phyloP scores from a whole-genome alignment of 92 coral and sea anemone species.

The Actinernus sp. region DNA sequence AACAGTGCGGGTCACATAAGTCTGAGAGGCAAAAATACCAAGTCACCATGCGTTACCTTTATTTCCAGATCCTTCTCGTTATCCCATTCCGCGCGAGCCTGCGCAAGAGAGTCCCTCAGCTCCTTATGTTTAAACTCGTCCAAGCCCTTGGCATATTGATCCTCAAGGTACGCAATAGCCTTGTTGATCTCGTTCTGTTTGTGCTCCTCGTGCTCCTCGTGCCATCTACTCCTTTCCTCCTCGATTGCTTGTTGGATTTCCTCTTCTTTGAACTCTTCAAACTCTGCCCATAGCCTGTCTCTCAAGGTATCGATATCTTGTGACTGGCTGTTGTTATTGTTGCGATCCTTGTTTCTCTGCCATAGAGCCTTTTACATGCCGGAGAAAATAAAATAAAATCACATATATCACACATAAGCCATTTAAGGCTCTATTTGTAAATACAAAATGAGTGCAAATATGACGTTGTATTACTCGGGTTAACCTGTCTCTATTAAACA shows the following conservation, averaged over 20 bases:
- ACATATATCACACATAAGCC: constrained; percentile 76
- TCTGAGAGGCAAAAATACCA: too few species aligned
- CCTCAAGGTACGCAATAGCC: constrained; percentile 84
- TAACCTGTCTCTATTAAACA: too few species aligned
- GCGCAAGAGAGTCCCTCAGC: constrained; percentile 73
- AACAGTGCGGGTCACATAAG: too few species aligned
- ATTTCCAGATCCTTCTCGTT: constrained; percentile 67
- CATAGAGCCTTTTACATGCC: constrained; percentile 20
- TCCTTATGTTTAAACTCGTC: constrained; percentile 95
- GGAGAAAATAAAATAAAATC: constrained; percentile 38
- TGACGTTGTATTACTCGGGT: too few species aligned
- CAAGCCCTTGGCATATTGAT: constrained; percentile 85
- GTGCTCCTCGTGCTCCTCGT: constrained; percentile 65
- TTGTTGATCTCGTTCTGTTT: constrained; percentile 82
- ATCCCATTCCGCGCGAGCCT: constrained; percentile 86
- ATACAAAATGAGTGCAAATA: too few species aligned
- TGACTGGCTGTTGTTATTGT: constrained; percentile 10
- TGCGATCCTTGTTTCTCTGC: constrained; percentile 34
- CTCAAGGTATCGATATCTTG: constrained; percentile 53
- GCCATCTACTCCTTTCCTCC: constrained; percentile 70
- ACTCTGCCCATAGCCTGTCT: constrained; percentile 73
- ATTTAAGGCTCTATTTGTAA: constrained; percentile 62
- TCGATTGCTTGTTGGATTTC: constrained; percentile 73
- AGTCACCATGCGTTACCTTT: too few species aligned
- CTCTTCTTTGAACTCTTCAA: constrained; percentile 73